phyloP scores from a whole-genome alignment of 1,140 invertebrate species.

The Holcopasites calliopsidis region DNA sequence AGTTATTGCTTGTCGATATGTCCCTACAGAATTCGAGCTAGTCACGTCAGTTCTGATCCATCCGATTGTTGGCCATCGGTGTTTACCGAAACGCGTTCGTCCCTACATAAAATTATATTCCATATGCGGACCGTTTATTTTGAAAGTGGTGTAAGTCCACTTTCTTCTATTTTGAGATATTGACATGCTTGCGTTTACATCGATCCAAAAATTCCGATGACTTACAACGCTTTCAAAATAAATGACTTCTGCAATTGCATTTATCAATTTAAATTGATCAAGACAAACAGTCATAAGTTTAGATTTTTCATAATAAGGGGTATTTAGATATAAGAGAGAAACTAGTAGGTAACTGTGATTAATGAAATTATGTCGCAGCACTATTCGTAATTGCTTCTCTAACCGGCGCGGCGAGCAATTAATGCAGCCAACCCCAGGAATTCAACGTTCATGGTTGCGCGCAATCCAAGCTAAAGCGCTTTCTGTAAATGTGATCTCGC shows the following conservation, averaged over 20 bases:
- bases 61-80: neutral
- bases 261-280: too few species aligned
- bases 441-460: neutral
- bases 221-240: too few species aligned
- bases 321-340: neutral
- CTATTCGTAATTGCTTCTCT: neutral
- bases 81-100: neutral
- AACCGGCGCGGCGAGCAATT: neutral
- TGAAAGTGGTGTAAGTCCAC: too few species aligned
- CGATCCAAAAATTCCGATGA: too few species aligned
- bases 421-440: neutral
- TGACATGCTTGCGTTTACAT: too few species aligned
- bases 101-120: neutral
- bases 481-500: slow-evolving; percentile 10
- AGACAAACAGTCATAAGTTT: too few species aligned
- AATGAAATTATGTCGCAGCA: neutral
- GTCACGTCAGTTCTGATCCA: slow-evolving; percentile 2
- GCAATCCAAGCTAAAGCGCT: slow-evolving; percentile 17
- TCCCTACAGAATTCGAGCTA: neutral
- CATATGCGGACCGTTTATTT: too few species aligned
- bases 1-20: neutral
- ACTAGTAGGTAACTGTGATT: neutral
- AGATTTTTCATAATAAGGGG: too few species aligned
- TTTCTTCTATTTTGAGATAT: too few species aligned
- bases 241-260: too few species aligned